Conservation (phyloP, 2,888 invertebrate species). For the Heteropelma amictum region DNA sequence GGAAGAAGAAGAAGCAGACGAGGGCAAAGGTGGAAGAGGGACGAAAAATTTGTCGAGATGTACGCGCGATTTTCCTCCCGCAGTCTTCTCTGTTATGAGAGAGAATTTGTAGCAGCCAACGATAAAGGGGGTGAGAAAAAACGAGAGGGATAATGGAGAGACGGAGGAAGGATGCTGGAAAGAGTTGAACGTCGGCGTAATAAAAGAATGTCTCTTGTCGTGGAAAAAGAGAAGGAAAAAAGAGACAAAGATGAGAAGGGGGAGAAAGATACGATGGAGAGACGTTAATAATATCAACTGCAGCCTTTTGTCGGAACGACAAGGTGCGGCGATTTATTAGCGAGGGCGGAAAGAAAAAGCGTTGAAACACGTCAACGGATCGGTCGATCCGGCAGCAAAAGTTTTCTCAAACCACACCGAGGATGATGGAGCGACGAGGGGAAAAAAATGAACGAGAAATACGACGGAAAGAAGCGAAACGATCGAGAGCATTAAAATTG, state of each 20-base stretch:
- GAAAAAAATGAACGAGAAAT: too few species aligned
- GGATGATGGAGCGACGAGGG: too few species aligned
- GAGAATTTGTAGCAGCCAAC: constrained; percentile 19
- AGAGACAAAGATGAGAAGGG: constrained; percentile 20
- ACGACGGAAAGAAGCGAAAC: too few species aligned
- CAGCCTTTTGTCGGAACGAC: constrained; percentile 47
- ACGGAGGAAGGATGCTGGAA: neutral
- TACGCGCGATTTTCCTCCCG: too few species aligned
- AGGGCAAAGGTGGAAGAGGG: too few species aligned
- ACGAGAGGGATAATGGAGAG: too few species aligned
- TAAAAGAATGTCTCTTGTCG: constrained; percentile 51
- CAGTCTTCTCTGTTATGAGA: constrained; percentile 42
- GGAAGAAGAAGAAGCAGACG: too few species aligned
- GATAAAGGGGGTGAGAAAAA: constrained; percentile 20
- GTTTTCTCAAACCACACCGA: neutral
- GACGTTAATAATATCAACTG: constrained; percentile 69
- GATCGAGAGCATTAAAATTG: too few species aligned
- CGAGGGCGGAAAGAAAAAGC: neutral
- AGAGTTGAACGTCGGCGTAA: constrained; percentile 49
- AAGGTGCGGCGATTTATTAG: constrained; percentile 2
- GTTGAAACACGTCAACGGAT: too few species aligned
- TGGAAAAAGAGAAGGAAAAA: constrained; percentile 12
- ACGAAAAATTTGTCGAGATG: too few species aligned
- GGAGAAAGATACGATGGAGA: constrained; percentile 62
- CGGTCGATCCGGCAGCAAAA: too few species aligned